Base-by-base conservation (phyloP, 2,113 vertebrate species). In the Smithornis capensis region DNA sequence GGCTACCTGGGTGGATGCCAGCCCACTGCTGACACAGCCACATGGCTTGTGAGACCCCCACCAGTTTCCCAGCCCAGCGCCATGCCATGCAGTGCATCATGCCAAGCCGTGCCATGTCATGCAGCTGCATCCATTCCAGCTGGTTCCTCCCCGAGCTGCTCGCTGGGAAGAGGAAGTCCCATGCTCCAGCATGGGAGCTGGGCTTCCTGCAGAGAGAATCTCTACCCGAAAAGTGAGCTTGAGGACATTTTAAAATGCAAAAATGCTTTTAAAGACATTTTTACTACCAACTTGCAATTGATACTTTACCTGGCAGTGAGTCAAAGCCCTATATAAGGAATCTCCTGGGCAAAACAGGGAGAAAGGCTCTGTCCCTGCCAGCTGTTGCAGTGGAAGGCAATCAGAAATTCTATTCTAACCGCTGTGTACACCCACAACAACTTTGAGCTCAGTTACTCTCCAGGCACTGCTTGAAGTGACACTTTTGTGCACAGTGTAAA, bases 141-240 rank as follows among this genome's bases (percentile, higher is more conserved):
- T 2, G 0, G 18, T 17, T 83, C 35, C 16, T 9, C 52, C 31
- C 45, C 19, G 19, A 78, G 45, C 44, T 42, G 57, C 50, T 52
- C 2, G 3, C n/a, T 49, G 37, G 14, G 10, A 53, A 50, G 17
- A 89, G n/a, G 70, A 63, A 53, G 24, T 24, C 49, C 35, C 9
- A 7, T 14, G 19, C 3, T n/a, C 33, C 73, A 69, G 17, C 0
- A 0, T 12, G 44, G 44, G 55, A 68, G 7, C 1, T 77, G 68
- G 24, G 14, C 47, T 63, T 38, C 65, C 64, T 55, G 50, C 47
- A 85, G 65, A 52, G 47, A 38, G 15, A 3, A 7, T 73, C 10
- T 38, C 75, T 9, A 40, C 42, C 37, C 42, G 4, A 1, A 40
- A 73, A 62, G 73, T 12, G 17, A 90, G 17, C 5, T 13, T 2